phyloP scores from a whole-genome alignment of 1,140 invertebrate species.

The Thalassaphorura encarpata region DNA sequence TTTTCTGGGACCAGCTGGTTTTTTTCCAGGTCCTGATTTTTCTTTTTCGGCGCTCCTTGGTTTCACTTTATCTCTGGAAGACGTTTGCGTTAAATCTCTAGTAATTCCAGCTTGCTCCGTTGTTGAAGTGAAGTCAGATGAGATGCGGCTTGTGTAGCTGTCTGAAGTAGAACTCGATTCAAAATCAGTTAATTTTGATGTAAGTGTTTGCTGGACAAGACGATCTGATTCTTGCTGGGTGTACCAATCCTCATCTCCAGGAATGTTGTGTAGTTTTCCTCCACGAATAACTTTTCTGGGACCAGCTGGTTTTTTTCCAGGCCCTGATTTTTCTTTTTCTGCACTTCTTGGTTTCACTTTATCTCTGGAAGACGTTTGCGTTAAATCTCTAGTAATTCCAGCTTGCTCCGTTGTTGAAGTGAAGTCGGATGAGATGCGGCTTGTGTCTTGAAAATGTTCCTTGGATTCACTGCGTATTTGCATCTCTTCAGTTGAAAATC shows the following conservation, averaged over 20 bases:
- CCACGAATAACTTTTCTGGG: constrained; percentile 1
- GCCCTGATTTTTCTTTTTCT: too few relatives aligned
- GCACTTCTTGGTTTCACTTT: background rate
- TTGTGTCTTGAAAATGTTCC: too few relatives aligned
- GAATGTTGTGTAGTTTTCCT: background rate
- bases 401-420: too few relatives aligned
- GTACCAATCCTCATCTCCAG: background rate
- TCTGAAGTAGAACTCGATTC: background rate
- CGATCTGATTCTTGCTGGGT: background rate
- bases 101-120: too few relatives aligned
- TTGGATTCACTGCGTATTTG: too few relatives aligned
- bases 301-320: background rate
- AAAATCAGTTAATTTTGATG: background rate
- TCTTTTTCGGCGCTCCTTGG: background rate
- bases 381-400: too few relatives aligned
- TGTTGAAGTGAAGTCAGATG: too few relatives aligned
- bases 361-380: background rate
- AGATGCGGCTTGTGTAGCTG: too few relatives aligned
- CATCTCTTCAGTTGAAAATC: too few relatives aligned
- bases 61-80: background rate
- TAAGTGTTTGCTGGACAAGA: background rate
- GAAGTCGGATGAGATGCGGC: too few relatives aligned
- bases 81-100: too few relatives aligned
- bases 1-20: constrained; percentile 1
- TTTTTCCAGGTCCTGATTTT: too few relatives aligned